Evolutionary conservation across 2,113 vertebrate genomes (phyloP), one percentile per base, ranked within the genome.

Genomic region (Otus sunia): DNA sequence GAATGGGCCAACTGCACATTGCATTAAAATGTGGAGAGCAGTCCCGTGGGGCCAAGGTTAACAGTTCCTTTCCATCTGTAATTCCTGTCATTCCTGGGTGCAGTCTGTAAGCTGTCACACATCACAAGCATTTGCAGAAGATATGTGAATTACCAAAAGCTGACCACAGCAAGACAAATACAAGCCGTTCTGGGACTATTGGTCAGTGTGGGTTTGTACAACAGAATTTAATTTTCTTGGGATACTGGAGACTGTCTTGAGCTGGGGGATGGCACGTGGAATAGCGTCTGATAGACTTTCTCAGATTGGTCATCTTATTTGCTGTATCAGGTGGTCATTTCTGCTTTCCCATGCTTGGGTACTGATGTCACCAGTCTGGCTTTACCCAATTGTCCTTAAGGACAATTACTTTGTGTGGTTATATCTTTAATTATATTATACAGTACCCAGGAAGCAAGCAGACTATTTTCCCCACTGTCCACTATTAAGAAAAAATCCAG

Each of bases 1-100:
- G 77, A 97, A 75, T 64, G 92, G 96, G 82, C 78, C 92, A 93
- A 94, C 76, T 89, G 83, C 47, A 76, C 83, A 78, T 67, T 96
- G 96, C 62, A 85, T 94, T 97, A 91, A 96, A 95, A 96, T 90
- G 75, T 41, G 60, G 77, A 84, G 69, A 96, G 91, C 39, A 93
- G 86, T 92, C 96, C 88, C 60, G 2, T 53, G 79, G 79, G 79
- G 67, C 80, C 58, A 43, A 82, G 47, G 95, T 86, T 88, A 88
- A 50, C 91, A 88, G 74, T 59, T 90, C 37, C 21, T 84, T 86
- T 81, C 91, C 53, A 60, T 96, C 89, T 97, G 59, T 64, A 91
- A 94, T 90, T 95, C 68, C 90, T 92, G 84, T 55, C 81, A 56
- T 93, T 97, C 80, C 92, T 91, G 81, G 80, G 86, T 91, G 90